These are phyloP conservation scores for Amblyopsis hoosieri DNA, from an alignment of 2,797 vertebrate genomes.

Conservation along the genomic window DNA sequence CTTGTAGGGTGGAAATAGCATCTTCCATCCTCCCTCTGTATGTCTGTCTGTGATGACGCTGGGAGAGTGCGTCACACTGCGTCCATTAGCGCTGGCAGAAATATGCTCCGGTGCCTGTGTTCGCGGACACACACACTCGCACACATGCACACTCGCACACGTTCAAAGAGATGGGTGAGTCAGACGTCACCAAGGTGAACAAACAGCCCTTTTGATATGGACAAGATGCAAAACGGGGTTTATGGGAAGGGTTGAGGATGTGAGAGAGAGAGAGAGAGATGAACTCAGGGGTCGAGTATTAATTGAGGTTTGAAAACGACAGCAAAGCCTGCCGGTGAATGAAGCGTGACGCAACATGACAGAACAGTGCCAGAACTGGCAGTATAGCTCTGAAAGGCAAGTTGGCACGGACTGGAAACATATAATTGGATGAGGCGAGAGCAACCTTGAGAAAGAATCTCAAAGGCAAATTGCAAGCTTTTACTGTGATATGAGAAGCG, in stretches of 20 bases:
- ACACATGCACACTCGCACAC: neutral
- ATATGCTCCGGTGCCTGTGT: constrained; percentile 18
- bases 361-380: neutral
- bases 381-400: too few relatives aligned
- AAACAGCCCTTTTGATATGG: constrained; percentile 12
- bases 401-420: neutral
- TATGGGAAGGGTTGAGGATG: constrained; percentile 15
- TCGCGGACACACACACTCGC: neutral
- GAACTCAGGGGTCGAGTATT: neutral
- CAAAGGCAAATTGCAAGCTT: neutral
- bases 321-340: neutral
- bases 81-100: constrained; percentile 32
- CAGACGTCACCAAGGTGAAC: constrained; percentile 42
- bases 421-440: neutral
- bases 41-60: constrained; percentile 12
- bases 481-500: neutral
- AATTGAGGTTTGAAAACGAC: constrained; percentile 6
- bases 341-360: neutral
- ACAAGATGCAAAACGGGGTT: neutral
- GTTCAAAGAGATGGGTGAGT: constrained; percentile 39
- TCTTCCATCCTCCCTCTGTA: constrained; percentile 40
- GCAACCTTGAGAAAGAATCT: constrained; percentile 8
- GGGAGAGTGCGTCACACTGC: constrained; percentile 70
- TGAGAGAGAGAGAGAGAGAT: neutral
- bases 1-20: too few relatives aligned